These are phyloP conservation scores for Perca flavescens DNA, from an alignment of 2,113 vertebrate species.

Conservation along the genomic window DNA sequence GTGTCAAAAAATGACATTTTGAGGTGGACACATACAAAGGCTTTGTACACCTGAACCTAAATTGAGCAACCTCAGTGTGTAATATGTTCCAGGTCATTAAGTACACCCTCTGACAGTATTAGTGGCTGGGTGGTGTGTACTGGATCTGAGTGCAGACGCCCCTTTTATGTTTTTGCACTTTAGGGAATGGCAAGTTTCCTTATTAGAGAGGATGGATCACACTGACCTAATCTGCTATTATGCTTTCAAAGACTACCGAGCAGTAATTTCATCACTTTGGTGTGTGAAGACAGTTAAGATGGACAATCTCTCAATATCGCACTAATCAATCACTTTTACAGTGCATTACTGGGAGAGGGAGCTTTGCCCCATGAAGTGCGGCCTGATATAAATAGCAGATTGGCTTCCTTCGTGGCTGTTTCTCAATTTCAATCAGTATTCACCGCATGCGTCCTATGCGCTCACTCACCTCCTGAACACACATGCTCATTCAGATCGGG, in stretches of 20 bases:
- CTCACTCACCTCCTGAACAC: conserved; percentile 63
- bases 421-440: conserved; percentile 76
- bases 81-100: conserved; percentile 72
- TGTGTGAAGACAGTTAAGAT: conserved; percentile 67
- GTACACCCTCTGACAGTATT: conserved; percentile 34
- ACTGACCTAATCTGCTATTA: conserved; percentile 76
- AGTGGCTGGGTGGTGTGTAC: conserved; percentile 42
- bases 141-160: conserved; percentile 41
- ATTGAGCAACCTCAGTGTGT: conserved; percentile 47
- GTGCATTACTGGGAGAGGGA: conserved; percentile 77
- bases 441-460: conserved; percentile 57
- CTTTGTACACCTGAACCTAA: conserved; percentile 30
- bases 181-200: conserved; percentile 57
- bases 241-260: conserved; percentile 74
- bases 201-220: conserved; percentile 68
- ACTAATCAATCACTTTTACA: conserved; percentile 83
- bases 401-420: conserved; percentile 69
- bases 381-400: conserved; percentile 81
- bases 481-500: conserved; percentile 62
- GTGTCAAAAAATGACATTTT: conserved; percentile 49
- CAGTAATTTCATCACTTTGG: conserved; percentile 79
- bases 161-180: conserved; percentile 64
- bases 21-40: conserved; percentile 28
- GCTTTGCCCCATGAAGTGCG: conserved; percentile 64
- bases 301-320: conserved; percentile 76